phyloP scores from a whole-genome alignment of 2,797 vertebrate genomes.

The Ptychobarbus kaznakovi region DNA sequence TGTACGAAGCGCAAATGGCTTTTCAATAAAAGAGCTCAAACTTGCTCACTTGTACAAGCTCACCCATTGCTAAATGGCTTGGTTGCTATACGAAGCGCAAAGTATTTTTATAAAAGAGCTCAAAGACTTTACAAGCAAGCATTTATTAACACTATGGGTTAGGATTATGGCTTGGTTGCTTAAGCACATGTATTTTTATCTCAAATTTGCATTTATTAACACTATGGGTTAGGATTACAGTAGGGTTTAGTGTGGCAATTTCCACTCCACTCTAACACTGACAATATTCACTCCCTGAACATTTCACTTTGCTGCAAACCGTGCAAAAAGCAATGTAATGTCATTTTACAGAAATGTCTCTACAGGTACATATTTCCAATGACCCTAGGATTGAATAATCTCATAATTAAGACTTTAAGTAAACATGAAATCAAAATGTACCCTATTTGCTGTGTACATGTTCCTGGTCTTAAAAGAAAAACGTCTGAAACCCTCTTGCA shows the following conservation, averaged over 20 bases:
- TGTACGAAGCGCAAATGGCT: too few species aligned
- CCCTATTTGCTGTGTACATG: not conserved
- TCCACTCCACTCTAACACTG: not conserved
- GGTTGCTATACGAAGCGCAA: not conserved
- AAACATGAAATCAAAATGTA: not conserved
- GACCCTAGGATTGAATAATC: too few species aligned
- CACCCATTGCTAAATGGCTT: not conserved
- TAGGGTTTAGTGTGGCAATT: not conserved
- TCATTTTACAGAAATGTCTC: not conserved
- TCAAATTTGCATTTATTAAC: not conserved
- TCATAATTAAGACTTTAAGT: not conserved
- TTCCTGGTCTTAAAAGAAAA: not conserved
- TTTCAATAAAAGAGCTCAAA: too few species aligned
- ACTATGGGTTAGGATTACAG: not conserved
- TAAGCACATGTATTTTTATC: not conserved
- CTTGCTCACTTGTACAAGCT: too few species aligned
- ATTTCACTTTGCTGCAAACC: not conserved
- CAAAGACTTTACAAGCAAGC: not conserved
- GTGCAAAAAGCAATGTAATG: not conserved
- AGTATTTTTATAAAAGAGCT: not conserved
- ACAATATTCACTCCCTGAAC: not conserved
- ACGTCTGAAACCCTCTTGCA: not conserved
- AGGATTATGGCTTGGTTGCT: too few species aligned
- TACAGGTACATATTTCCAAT: not conserved
- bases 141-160: too few species aligned